Base-by-base conservation (phyloP, 2,888 invertebrate species). In the Tricholauxania praeusta region DNA sequence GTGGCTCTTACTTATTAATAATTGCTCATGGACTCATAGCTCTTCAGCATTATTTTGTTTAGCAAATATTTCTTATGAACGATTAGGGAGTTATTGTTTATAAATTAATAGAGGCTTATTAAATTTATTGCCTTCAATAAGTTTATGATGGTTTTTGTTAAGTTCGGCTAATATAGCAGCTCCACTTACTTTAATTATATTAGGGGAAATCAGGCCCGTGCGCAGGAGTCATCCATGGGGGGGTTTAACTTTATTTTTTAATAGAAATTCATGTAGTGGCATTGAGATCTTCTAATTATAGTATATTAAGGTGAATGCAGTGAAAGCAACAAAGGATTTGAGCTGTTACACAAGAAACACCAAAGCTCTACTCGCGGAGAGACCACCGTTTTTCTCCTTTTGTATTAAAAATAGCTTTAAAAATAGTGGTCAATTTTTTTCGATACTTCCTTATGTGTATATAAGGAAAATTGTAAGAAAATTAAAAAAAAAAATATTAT, bases 31-130 rank as follows among this genome's bases (percentile, higher is more conserved):
- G 91, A 0, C 85, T 92, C n/a, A n/a, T 80, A 91, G 91, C 89
- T 91, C 91, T 67, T 91, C 91, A 0, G 91, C 90, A 0, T 88
- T 92, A 87, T 92, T 92, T 91, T 90, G 89, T 90, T 89, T 91
- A 86, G 89, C 90, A 15, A 91, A 91, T 90, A 89, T 91, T 85
- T 88, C 86, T 83, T 92, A 92, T 91, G 90, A 91, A 48, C 90
- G 91, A 0, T 81, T 89, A 78, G 80, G 85, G 67, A 91, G 90
- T 6, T 93, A 92, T 75, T 92, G 90, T 75, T 84, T 91, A 86
- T 88, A 88, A 86, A 87, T 91, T 88, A 91, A 91, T 90, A 92
- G 90, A 28, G 91, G 92, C 0, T 81, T 91, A 87, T 88, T 91
- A 84, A 89, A 88, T 87, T 89, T 90, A 86, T 89, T 90, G 80